Conservation (phyloP, 2,888 invertebrate genomes). For the Junonia oenone region DNA sequence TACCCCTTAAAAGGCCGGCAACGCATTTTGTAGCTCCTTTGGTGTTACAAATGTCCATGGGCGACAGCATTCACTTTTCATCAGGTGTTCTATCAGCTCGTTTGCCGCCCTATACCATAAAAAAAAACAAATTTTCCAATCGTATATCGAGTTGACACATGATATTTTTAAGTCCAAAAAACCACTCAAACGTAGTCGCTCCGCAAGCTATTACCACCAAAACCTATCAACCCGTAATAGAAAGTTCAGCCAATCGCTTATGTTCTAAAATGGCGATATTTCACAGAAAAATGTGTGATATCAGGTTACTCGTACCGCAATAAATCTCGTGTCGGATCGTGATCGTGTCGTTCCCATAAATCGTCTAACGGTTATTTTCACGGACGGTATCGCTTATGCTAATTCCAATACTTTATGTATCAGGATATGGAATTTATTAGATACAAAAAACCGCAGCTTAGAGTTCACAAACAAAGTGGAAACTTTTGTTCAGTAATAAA, state of each 20-base stretch:
- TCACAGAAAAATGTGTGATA: slow-evolving; percentile 22
- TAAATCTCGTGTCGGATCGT: slow-evolving; percentile 36
- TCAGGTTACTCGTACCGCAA: slow-evolving; percentile 26
- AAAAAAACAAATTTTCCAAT: background rate
- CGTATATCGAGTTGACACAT: too few species aligned
- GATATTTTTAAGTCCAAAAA: background rate
- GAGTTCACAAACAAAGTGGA: background rate
- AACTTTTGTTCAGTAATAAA: too few species aligned
- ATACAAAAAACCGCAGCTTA: slow-evolving; percentile 28
- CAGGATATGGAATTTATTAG: slow-evolving; percentile 44
- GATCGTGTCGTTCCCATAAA: slow-evolving; percentile 35
- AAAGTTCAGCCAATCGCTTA: slow-evolving; percentile 5
- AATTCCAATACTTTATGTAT: slow-evolving; percentile 47
- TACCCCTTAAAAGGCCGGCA: too few species aligned
- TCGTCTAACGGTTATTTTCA: slow-evolving; percentile 34
- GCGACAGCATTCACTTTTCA: too few species aligned
- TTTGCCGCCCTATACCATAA: too few species aligned
- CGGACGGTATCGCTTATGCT: slow-evolving; percentile 48
- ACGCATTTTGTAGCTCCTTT: too few species aligned
- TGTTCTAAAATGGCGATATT: slow-evolving; percentile 23
- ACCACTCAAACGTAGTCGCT: background rate
- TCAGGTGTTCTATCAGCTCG: too few species aligned
- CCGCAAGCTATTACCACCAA: background rate
- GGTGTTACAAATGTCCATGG: too few species aligned
- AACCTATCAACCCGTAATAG: background rate